Conservation (phyloP, 2,888 invertebrate species). For the Thalpophila matura region DNA sequence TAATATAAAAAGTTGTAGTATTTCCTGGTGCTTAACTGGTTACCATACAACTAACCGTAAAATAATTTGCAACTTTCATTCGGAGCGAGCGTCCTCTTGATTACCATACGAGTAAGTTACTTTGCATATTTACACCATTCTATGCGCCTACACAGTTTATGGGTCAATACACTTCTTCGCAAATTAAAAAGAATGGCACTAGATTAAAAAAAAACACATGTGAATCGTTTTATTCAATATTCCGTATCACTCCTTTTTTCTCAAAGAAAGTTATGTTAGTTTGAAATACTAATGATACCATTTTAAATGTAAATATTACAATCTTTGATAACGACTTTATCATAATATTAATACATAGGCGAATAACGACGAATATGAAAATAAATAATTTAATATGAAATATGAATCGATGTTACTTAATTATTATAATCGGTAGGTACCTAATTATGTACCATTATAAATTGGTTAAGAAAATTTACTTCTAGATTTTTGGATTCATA, state of each 20-base stretch:
- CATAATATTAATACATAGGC: too few relatives aligned
- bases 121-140: constrained; percentile 43
- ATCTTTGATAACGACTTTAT: too few relatives aligned
- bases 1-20: constrained; percentile 14
- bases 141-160: constrained; percentile 38
- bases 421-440: too few relatives aligned
- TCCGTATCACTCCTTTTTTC: neutral
- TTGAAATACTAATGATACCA: too few relatives aligned
- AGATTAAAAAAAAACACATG: neutral
- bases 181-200: constrained; percentile 17
- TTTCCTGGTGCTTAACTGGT: neutral
- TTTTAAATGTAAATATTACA: too few relatives aligned
- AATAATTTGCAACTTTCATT: constrained; percentile 56
- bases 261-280: neutral
- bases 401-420: too few relatives aligned
- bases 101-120: constrained; percentile 55
- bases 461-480: too few relatives aligned
- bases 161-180: constrained; percentile 31
- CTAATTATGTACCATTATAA: too few relatives aligned
- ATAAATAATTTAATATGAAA: too few relatives aligned
- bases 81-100: constrained; percentile 44
- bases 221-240: neutral
- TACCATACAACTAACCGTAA: constrained; percentile 22
- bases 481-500: too few relatives aligned
- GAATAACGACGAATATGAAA: too few relatives aligned